Conservation (phyloP, 2,113 vertebrate genomes). For the Oncorhynchus keta region DNA sequence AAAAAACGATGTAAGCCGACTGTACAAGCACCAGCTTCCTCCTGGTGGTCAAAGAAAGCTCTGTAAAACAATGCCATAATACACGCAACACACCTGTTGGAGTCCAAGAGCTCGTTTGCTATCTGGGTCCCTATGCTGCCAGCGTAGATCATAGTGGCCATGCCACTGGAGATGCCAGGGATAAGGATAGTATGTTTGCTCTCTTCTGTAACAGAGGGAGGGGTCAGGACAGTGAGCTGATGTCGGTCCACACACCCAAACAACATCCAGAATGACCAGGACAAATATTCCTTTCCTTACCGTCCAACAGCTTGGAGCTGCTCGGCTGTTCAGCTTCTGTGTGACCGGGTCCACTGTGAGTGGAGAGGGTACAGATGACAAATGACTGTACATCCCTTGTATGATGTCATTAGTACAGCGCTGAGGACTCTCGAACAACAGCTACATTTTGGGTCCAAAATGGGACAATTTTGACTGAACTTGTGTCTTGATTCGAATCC, state of each 20-base stretch:
- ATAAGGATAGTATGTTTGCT: conserved; percentile 77
- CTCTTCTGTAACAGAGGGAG: conserved; percentile 60
- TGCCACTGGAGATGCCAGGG: conserved; percentile 74
- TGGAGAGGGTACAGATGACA: background rate
- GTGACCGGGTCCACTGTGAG: conserved; percentile 64
- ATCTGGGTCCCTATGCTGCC: conserved; percentile 88
- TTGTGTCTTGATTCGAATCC: no score
- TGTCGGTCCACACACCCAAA: no score
- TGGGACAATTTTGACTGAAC: no score
- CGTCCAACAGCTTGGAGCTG: conserved; percentile 79
- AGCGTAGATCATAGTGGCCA: conserved; percentile 83
- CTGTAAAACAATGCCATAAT: background rate
- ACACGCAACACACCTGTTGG: conserved; percentile 77
- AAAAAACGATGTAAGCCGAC: no score
- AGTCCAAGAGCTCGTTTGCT: conserved; percentile 85
- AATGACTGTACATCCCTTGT: no score
- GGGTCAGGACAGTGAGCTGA: background rate
- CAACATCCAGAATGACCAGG: no score
- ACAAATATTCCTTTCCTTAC: conserved; percentile 58
- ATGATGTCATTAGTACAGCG: no score
- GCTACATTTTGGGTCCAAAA: no score
- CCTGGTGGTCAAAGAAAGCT: no score
- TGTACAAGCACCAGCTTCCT: no score
- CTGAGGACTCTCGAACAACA: no score
- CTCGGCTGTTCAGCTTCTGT: conserved; percentile 60